These are phyloP conservation scores for Podiceps cristatus DNA, from an alignment of 2,113 vertebrate genomes.

Conservation along the genomic window DNA sequence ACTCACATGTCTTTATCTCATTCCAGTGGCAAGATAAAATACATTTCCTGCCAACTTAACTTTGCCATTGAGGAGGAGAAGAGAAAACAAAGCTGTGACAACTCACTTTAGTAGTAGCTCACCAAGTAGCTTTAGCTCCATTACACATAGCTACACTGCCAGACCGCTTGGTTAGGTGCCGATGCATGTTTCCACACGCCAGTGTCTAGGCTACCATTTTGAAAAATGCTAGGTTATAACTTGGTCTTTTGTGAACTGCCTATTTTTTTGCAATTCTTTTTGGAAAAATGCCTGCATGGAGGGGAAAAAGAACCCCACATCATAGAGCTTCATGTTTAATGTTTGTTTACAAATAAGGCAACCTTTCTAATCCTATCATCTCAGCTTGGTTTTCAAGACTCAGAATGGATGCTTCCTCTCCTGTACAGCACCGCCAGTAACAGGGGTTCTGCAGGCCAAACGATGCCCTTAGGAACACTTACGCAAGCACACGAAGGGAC, in stretches of 20 bases:
- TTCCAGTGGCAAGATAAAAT: not conserved
- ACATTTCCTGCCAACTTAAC: not conserved
- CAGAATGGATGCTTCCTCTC: not conserved
- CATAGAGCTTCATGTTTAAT: not conserved
- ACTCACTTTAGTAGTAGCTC: not conserved
- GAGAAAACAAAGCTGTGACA: not conserved
- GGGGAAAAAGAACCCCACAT: not conserved
- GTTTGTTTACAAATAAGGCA: not conserved
- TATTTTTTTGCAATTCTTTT: not conserved
- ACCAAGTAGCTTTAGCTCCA: not conserved
- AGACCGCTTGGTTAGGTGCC: not conserved
- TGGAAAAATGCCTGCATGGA: not conserved
- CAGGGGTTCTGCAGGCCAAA: not conserved
- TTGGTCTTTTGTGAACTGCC: not conserved
- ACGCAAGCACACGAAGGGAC: not conserved
- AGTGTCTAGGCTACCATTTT: not conserved
- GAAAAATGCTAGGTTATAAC: not conserved
- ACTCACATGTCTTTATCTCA: not conserved
- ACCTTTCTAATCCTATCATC: not conserved
- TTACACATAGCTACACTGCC: not conserved
- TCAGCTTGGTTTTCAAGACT: not conserved
- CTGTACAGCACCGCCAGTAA: not conserved
- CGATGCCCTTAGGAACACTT: not conserved
- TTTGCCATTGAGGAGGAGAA: not conserved
- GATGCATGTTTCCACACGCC: fast-evolving